Conservation (phyloP, 2,797 vertebrate species). For the Macropodus opercularis region DNA sequence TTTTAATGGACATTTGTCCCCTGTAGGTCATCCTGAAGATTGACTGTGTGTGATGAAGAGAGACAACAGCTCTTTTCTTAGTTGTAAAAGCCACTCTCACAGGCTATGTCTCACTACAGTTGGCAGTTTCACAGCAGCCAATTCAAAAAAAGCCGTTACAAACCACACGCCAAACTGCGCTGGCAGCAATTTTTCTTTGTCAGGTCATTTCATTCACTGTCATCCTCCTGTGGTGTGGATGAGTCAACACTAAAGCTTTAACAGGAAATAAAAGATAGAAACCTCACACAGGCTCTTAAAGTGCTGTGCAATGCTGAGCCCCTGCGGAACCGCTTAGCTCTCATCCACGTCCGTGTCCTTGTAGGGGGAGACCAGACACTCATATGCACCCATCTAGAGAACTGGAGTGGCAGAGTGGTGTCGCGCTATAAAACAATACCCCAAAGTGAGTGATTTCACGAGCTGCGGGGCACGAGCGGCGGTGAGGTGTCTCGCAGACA, state of each 20-base stretch:
- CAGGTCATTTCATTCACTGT: constrained; percentile 50
- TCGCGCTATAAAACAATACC: constrained; percentile 50
- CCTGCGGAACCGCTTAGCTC: constrained; percentile 14
- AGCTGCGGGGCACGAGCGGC: constrained; percentile 29
- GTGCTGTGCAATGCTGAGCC: constrained; percentile 10
- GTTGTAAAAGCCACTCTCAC: constrained; percentile 43
- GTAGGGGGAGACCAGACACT: constrained; percentile 4
- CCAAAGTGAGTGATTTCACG: constrained; percentile 48
- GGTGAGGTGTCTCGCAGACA: constrained; percentile 34
- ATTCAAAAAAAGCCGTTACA: constrained; percentile 59
- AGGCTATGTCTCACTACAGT: constrained; percentile 16
- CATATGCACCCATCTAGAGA: too few species aligned
- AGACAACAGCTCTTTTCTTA: constrained; percentile 17
- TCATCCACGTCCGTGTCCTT: constrained; percentile 32
- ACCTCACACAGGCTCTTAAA: background rate
- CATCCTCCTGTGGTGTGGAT: constrained; percentile 32
- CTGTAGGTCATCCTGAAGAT: background rate
- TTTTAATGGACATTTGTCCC: constrained; percentile 14
- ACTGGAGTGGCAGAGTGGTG: constrained; percentile 19
- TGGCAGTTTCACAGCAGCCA: constrained; percentile 38
- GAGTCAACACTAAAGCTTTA: constrained; percentile 42
- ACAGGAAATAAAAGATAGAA: constrained; percentile 33
- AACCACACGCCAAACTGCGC: constrained; percentile 55
- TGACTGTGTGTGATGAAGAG: background rate
- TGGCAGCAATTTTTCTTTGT: constrained; percentile 16